Conservation (phyloP, 2,888 invertebrate genomes). For the Diarsia rubi region DNA sequence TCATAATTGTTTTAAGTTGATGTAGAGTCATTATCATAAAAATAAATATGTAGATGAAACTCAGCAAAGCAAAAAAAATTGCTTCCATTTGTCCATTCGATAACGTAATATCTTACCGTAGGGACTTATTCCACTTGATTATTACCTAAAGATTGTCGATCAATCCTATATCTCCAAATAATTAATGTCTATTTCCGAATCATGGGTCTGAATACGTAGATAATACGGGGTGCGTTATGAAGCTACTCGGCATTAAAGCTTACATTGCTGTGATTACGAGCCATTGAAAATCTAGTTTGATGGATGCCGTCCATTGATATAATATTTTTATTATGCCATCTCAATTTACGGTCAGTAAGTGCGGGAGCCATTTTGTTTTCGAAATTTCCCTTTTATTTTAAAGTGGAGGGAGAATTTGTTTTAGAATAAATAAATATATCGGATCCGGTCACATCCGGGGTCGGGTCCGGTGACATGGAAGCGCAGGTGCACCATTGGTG, state of each 20-base stretch:
- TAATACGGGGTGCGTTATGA: slow-evolving; percentile 18
- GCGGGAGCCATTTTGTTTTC: too few species aligned
- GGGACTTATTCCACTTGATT: not conserved
- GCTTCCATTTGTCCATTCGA: not conserved
- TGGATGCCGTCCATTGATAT: too few species aligned
- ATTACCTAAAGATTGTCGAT: not conserved
- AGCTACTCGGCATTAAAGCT: slow-evolving; percentile 13
- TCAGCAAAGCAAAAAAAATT: not conserved
- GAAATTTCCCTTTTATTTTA: too few species aligned
- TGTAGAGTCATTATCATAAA: not conserved
- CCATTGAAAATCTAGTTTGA: slow-evolving; percentile 25
- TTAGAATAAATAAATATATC: too few species aligned
- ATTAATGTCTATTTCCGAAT: slow-evolving; percentile 20
- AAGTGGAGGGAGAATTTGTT: too few species aligned
- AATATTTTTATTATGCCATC: too few species aligned
- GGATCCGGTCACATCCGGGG: too few species aligned
- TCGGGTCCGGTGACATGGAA: too few species aligned
- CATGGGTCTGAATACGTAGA: slow-evolving; percentile 22
- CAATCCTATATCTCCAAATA: not conserved
- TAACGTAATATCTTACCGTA: not conserved
- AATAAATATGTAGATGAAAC: not conserved
- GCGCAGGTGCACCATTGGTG: too few species aligned
- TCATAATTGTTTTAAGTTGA: not conserved
- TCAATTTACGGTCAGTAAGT: too few species aligned
- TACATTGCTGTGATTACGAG: slow-evolving; percentile 26